phyloP scores from a whole-genome alignment of 2,888 invertebrate genomes.

The Melikaiella ostensackeni region DNA sequence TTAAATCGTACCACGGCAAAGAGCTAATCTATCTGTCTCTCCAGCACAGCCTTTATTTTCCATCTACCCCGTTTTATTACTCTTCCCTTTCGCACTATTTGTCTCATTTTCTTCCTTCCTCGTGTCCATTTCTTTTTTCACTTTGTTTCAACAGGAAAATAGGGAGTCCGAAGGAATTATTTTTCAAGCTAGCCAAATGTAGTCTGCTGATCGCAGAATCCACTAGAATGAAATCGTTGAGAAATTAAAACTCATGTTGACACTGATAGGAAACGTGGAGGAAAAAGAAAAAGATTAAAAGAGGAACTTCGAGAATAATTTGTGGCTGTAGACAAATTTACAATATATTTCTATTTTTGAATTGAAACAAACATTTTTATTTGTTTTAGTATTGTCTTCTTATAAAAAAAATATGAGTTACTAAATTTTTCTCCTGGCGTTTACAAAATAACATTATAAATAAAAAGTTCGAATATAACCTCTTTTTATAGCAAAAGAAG shows the following conservation, averaged over 20 bases:
- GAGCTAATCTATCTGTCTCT: conserved; percentile 67
- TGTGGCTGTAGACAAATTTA: too few species aligned
- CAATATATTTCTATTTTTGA: too few species aligned
- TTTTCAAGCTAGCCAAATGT: not conserved
- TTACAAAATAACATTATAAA: not conserved
- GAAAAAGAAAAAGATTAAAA: not conserved
- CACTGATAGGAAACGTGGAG: not conserved
- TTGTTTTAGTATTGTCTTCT: too few species aligned
- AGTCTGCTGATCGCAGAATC: not conserved
- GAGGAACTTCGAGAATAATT: not conserved
- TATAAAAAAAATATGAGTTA: too few species aligned
- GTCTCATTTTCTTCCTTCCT: conserved; percentile 20
- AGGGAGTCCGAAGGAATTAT: not conserved
- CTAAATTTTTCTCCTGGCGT: not conserved
- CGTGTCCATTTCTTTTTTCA: not conserved
- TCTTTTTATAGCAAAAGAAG: not conserved
- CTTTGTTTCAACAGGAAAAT: not conserved
- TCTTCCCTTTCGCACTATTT: conserved; percentile 38
- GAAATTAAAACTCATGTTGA: not conserved
- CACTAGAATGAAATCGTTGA: not conserved
- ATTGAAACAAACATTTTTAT: not conserved
- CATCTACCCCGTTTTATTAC: conserved; percentile 47
- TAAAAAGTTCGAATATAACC: too few species aligned
- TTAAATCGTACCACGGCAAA: conserved; percentile 71
- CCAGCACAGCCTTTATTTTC: conserved; percentile 44